Evolutionary conservation across 2,113 vertebrate genomes (phyloP).

Genomic region (Nesogale talazaci): DNA sequence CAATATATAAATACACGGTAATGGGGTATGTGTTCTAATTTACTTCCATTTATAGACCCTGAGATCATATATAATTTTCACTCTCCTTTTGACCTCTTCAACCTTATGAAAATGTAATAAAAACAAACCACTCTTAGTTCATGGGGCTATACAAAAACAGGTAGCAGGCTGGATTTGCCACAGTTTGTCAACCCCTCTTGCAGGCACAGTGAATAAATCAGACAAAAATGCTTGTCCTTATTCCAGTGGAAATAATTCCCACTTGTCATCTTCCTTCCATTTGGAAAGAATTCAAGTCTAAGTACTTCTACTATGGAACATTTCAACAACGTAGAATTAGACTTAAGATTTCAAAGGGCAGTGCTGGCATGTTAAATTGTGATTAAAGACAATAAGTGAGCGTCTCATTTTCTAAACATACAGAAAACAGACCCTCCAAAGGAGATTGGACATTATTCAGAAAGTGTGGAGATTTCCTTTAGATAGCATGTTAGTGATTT

Average conservation of each 20-base stretch:
- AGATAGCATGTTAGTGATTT: constrained; percentile 27
- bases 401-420: background rate
- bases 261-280: background rate
- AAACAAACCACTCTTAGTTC: background rate
- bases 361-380: background rate
- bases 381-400: constrained; percentile 15
- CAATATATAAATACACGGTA: background rate
- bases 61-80: background rate
- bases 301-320: constrained; percentile 14
- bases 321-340: constrained; percentile 7
- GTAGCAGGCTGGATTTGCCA: background rate
- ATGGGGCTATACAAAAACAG: background rate
- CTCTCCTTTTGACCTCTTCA: constrained; percentile 3
- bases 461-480: background rate
- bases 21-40: no score
- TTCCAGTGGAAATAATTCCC: background rate
- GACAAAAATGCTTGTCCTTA: background rate
- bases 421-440: background rate
- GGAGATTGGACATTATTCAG: background rate
- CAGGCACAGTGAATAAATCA: background rate
- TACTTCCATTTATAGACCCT: background rate
- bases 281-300: constrained; percentile 10
- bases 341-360: constrained; percentile 17
- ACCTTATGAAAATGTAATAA: background rate
- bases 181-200: background rate